Percentiles rank a stretch among this genome's conserved stretches.
Evolutionary conservation across 2,888 invertebrate species (phyloP).

Genomic region (Ethmia dodecea): DNA sequence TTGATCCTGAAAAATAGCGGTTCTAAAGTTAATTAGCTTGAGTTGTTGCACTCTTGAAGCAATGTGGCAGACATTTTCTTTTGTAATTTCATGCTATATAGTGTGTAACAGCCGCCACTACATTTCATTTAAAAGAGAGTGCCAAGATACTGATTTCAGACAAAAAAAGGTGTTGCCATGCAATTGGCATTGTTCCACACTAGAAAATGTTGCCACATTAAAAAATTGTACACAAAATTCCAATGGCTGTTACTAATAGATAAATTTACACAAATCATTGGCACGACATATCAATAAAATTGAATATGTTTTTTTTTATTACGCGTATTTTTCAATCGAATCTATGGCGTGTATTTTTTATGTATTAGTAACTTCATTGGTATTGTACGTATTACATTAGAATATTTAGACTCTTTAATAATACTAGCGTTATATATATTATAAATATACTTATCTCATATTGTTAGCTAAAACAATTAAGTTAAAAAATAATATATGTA

Average conservation of each 20-base stretch:
- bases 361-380: conserved; percentile 32
- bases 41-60: conserved; percentile 34
- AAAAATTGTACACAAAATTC: conserved; percentile 21
- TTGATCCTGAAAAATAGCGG: too few species aligned
- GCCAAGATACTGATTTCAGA: too few species aligned
- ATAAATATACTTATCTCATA: conserved; percentile 60
- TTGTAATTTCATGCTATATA: too few species aligned
- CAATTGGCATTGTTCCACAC: conserved; percentile 21
- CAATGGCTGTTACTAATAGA: conserved; percentile 23
- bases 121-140: too few species aligned
- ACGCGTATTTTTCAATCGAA: not conserved
- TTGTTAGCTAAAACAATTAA: conserved; percentile 58
- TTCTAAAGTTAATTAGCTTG: conserved; percentile 28
- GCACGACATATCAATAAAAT: conserved; percentile 17
- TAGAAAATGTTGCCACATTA: conserved; percentile 31
- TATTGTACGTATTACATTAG: conserved; percentile 38
- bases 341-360: conserved; percentile 8
- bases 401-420: conserved; percentile 57
- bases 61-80: conserved; percentile 28
- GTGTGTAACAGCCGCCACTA: too few species aligned
- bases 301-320: conserved; percentile 5
- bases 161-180: too few species aligned
- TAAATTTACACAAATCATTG: conserved; percentile 1
- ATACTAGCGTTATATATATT: conserved; percentile 53
- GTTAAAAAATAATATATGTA: conserved; percentile 38